A percentile compares a stretch with the other conserved stretches of the same genome.
Evolutionary conservation across 2,113 vertebrate species (phyloP).

Genomic region (Rhinopomastus cyanomelas): DNA sequence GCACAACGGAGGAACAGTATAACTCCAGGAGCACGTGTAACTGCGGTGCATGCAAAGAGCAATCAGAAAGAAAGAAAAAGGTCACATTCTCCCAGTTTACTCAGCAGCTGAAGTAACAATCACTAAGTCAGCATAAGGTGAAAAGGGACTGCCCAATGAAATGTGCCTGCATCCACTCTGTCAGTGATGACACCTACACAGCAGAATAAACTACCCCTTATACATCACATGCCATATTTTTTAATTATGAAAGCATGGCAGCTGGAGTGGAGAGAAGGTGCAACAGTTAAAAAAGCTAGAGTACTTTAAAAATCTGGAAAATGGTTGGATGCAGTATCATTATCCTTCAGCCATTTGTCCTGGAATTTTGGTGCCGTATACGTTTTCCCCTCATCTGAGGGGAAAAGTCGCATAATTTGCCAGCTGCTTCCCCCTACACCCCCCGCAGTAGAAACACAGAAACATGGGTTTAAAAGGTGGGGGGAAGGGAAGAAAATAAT

Average conservation of each 20-base stretch:
- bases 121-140: constrained; percentile 16
- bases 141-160: background rate
- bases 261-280: background rate
- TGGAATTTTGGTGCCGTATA: constrained; percentile 1
- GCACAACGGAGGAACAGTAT: background rate
- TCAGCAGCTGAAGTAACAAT: constrained; percentile 43
- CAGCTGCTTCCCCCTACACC: background rate
- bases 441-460: background rate
- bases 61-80: constrained; percentile 33
- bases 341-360: background rate
- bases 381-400: background rate
- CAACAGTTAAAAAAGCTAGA: background rate
- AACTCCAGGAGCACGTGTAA: background rate
- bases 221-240: background rate
- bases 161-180: background rate
- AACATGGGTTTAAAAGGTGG: constrained; percentile 15
- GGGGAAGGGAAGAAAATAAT: constrained; percentile 33
- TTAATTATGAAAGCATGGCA: background rate
- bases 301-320: background rate
- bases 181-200: background rate
- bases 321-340: background rate
- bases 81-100: constrained; percentile 46
- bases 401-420: background rate
- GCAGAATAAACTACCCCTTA: constrained; percentile 22
- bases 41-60: background rate